A percentile compares a stretch with the other conserved stretches of the same genome.
phyloP scores from a whole-genome alignment of 2,888 invertebrate genomes.

The Theodoxus fluviatilis region DNA sequence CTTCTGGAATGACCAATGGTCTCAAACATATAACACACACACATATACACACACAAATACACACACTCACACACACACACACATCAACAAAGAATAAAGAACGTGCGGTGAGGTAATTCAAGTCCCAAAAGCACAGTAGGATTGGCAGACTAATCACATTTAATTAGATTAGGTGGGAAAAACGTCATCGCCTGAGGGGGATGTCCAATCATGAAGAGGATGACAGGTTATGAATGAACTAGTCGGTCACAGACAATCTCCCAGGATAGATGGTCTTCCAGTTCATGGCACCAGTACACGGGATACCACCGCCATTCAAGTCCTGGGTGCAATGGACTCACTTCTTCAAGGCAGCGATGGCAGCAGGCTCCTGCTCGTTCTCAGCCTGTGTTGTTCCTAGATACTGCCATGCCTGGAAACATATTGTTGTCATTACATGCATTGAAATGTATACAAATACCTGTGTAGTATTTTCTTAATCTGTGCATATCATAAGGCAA shows the following conservation, averaged over 20 bases:
- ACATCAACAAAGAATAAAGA: background rate
- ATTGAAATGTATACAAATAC: background rate
- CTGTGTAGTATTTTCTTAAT: no score
- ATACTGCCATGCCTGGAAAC: slow-evolving; percentile 64
- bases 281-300: no score
- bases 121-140: no score
- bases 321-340: slow-evolving; percentile 37
- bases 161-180: no score
- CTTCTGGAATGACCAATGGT: no score
- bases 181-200: no score
- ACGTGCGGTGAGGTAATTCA: background rate
- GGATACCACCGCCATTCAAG: background rate
- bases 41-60: slow-evolving; percentile 4
- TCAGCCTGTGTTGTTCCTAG: slow-evolving; percentile 91
- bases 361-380: slow-evolving; percentile 94
- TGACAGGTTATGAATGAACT: no score
- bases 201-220: no score
- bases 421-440: background rate
- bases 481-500: no score
- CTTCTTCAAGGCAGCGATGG: slow-evolving; percentile 88
- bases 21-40: background rate
- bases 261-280: no score
- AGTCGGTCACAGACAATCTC: no score
- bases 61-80: background rate
- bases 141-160: no score